phyloP scores from a whole-genome alignment of 2,888 invertebrate species.

The Heliconius erato region DNA sequence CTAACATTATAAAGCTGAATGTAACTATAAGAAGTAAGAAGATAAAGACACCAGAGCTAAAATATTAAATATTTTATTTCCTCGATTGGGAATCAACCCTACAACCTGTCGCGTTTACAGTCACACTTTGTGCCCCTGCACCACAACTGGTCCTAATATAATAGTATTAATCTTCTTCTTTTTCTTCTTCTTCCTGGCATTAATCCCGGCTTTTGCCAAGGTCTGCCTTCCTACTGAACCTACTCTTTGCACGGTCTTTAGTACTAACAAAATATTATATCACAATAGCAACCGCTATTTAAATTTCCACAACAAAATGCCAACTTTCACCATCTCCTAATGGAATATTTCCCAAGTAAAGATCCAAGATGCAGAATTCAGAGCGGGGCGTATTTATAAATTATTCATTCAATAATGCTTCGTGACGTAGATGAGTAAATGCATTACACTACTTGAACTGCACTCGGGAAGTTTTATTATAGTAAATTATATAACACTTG shows the following conservation, averaged over 20 bases:
- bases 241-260: too few species aligned
- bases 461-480: conserved; percentile 17
- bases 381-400: conserved; percentile 31
- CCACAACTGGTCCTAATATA: too few species aligned
- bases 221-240: too few species aligned
- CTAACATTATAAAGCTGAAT: too few species aligned
- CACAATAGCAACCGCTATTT: conserved; percentile 14
- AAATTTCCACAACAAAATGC: conserved; percentile 28
- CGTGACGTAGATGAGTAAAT: conserved; percentile 42
- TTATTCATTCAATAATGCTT: conserved; percentile 49
- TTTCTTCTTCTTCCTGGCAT: too few species aligned
- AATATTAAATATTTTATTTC: too few species aligned
- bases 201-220: too few species aligned
- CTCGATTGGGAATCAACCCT: too few species aligned
- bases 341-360: conserved; percentile 26
- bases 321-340: conserved; percentile 17
- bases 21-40: too few species aligned
- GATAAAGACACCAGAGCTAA: too few species aligned
- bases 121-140: too few species aligned
- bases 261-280: not conserved
- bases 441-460: conserved; percentile 28
- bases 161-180: not conserved
- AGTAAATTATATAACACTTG: conserved; percentile 26
- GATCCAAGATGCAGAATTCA: conserved; percentile 28
- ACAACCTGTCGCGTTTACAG: too few species aligned